These are phyloP conservation scores for Drosophila setifemur DNA, from an alignment of 1,140 invertebrate species.

Conservation along the genomic window DNA sequence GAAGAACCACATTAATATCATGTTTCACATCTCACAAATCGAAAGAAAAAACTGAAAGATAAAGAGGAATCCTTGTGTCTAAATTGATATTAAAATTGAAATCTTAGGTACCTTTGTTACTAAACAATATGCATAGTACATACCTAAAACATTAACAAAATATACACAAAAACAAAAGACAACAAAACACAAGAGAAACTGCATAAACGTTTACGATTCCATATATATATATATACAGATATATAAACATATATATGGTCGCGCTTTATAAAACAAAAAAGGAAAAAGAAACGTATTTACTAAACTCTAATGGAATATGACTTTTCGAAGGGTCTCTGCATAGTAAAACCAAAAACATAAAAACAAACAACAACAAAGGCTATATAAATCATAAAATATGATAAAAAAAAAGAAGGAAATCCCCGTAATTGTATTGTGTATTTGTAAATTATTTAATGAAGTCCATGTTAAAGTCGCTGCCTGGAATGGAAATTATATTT, in stretches of 20 bases:
- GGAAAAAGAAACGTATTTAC: conserved; percentile 47
- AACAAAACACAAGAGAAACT: conserved; percentile 17
- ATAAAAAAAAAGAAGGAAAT: conserved; percentile 24
- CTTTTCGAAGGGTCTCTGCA: conserved; percentile 31
- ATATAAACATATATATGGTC: conserved; percentile 39
- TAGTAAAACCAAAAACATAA: conserved; percentile 3
- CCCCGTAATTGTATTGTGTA: conserved; percentile 39
- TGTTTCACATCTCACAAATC: conserved; percentile 66
- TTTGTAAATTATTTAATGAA: conserved; percentile 69
- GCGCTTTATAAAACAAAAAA: conserved; percentile 52
- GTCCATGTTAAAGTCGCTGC: conserved; percentile 56
- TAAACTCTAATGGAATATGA: conserved; percentile 34
- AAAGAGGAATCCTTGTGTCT: conserved; percentile 11
- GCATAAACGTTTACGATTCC: conserved; percentile 60
- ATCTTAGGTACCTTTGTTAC: conserved; percentile 76
- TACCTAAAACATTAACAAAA: conserved; percentile 24
- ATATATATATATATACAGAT: conserved; percentile 39
- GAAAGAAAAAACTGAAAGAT: conserved; percentile 10
- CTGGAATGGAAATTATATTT: conserved; percentile 65
- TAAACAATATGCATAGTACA: conserved; percentile 59
- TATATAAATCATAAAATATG: conserved; percentile 38
- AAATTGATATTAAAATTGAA: conserved; percentile 65
- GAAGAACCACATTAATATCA: conserved; percentile 64
- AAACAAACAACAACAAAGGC: conserved; percentile 27
- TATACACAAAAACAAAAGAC: conserved; percentile 23